Evolutionary conservation across 2,113 vertebrate genomes (phyloP).

Genomic region (Saguinus imperator): DNA sequence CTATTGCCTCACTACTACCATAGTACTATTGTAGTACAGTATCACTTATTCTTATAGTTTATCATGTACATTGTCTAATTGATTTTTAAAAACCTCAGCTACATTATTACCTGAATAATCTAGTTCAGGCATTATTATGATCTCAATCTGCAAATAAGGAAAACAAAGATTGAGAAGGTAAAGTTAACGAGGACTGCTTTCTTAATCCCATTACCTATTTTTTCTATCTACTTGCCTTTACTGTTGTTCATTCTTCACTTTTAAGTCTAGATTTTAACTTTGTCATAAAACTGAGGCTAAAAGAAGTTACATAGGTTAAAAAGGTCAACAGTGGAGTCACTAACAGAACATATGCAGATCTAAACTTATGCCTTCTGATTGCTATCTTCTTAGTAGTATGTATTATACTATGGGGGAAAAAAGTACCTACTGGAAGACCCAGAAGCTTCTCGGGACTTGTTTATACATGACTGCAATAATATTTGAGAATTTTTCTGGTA

Average conservation of each 20-base stretch:
- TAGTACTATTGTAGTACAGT: not conserved
- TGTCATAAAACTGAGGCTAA: not conserved
- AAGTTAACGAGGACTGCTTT: not conserved
- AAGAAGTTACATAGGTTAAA: not conserved
- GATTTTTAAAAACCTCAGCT: not conserved
- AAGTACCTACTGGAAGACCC: not conserved
- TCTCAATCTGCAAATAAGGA: not conserved
- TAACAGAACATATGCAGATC: not conserved
- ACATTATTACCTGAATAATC: no score
- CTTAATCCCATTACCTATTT: not conserved
- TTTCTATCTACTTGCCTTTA: not conserved
- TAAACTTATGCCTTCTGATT: not conserved
- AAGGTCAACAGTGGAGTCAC: not conserved
- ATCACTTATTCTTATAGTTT: not conserved
- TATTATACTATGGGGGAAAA: not conserved
- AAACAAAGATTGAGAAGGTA: not conserved
- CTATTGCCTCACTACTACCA: not conserved
- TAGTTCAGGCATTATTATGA: not conserved
- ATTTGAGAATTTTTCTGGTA: constrained; percentile 6
- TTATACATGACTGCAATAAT: not conserved
- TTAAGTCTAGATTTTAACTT: not conserved
- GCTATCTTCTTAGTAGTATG: not conserved
- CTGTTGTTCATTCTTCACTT: constrained; percentile 19
- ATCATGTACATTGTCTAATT: not conserved
- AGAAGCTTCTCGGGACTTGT: not conserved